These are phyloP conservation scores for Stictonetta naevosa DNA, from an alignment of 2,113 vertebrate species.

Conservation along the genomic window DNA sequence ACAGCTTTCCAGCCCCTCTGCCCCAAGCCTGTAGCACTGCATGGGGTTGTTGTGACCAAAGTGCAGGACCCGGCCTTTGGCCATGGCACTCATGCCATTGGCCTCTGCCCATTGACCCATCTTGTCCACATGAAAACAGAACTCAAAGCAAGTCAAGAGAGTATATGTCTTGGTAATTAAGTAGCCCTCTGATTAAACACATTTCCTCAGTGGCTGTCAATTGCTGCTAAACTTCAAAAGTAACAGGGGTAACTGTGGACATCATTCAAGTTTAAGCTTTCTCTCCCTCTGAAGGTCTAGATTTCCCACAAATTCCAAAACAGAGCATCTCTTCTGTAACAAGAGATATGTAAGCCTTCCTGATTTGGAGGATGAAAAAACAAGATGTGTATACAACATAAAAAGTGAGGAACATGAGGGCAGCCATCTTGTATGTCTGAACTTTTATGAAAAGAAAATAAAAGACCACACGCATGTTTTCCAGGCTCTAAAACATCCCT, in stretches of 20 bases:
- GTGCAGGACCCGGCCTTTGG: too few species aligned
- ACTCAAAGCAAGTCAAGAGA: background rate
- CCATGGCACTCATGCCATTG: too few species aligned
- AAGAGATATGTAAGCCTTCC: too few species aligned
- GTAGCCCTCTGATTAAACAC: background rate
- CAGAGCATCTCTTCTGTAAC: background rate
- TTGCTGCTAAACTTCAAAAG: background rate
- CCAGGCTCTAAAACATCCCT: background rate
- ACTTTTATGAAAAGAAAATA: background rate
- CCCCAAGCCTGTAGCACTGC: too few species aligned
- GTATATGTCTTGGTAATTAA: background rate
- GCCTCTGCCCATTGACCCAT: too few species aligned
- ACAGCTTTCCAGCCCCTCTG: too few species aligned
- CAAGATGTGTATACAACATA: background rate
- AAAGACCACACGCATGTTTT: background rate
- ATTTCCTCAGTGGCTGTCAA: background rate
- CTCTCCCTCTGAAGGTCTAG: background rate
- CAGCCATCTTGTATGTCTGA: background rate
- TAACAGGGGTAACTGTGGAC: background rate
- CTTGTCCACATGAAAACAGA: background rate
- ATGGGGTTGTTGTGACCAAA: too few species aligned
- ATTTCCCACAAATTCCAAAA: background rate
- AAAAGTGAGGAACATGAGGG: background rate
- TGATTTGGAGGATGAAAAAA: background rate
- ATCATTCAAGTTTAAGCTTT: background rate